These are phyloP conservation scores for Torymus tubicola DNA, from an alignment of 2,888 invertebrate species.

Conservation along the genomic window DNA sequence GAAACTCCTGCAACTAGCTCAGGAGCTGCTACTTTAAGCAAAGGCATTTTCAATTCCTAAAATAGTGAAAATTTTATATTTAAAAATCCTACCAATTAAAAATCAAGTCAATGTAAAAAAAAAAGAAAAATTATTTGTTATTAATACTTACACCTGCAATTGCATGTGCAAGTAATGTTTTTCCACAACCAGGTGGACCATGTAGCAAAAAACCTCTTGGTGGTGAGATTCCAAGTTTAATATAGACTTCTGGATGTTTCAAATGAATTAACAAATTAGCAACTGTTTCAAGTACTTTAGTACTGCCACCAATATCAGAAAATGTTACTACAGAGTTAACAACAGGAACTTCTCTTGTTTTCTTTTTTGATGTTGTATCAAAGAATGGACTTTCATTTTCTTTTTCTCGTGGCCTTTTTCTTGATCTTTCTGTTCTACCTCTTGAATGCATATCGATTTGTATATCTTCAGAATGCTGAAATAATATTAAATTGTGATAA, in stretches of 20 bases:
- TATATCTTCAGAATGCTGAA: constrained; percentile 30
- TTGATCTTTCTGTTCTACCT: constrained; percentile 57
- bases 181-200: constrained; percentile 97
- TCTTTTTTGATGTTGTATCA: constrained; percentile 67
- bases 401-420: constrained; percentile 74
- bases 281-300: constrained; percentile 83
- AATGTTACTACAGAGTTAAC: constrained; percentile 79
- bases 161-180: constrained; percentile 88
- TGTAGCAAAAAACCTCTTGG: constrained; percentile 94
- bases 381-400: constrained; percentile 76
- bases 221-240: constrained; percentile 88
- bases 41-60: constrained; percentile 88
- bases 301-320: constrained; percentile 89
- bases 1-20: constrained; percentile 96
- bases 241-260: constrained; percentile 93
- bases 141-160: constrained; percentile 84
- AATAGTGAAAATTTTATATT: constrained; percentile 53
- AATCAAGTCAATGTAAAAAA: not conserved
- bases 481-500: constrained; percentile 11
- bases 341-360: constrained; percentile 70
- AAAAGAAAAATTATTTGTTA: constrained; percentile 22
- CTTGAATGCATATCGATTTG: constrained; percentile 16
- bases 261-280: constrained; percentile 90
- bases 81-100: not conserved
- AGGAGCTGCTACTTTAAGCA: constrained; percentile 92